These are phyloP conservation scores for Pteromalus puparum DNA, from an alignment of 1,140 invertebrate species.

Conservation along the genomic window DNA sequence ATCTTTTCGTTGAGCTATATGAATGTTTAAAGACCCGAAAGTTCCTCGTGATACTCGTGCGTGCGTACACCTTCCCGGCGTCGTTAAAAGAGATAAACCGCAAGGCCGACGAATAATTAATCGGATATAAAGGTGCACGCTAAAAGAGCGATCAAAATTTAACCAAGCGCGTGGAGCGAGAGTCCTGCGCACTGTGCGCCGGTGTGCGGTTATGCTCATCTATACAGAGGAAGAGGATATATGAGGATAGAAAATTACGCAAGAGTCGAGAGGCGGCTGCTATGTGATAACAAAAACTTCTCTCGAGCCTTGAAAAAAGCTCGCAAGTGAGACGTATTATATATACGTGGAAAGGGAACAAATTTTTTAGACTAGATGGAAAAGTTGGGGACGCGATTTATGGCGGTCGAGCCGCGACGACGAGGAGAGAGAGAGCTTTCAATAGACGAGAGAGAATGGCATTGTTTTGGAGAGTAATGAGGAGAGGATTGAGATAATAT, in stretches of 20 bases:
- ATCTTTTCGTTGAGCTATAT: no score
- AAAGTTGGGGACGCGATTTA: slow-evolving; percentile 37
- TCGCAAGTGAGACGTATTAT: neutral
- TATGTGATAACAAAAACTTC: slow-evolving; percentile 11
- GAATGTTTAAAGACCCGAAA: neutral
- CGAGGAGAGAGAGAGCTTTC: neutral
- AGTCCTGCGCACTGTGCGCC: neutral
- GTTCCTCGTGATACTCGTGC: neutral
- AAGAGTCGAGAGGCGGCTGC: neutral
- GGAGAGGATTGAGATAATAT: neutral
- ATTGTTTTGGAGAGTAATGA: slow-evolving; percentile 36
- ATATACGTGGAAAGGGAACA: neutral
- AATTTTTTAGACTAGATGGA: neutral
- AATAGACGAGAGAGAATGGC: slow-evolving; percentile 31
- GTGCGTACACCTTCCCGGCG: neutral
- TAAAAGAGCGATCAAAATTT: slow-evolving; percentile 47
- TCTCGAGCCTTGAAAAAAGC: slow-evolving; percentile 8
- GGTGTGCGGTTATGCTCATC: neutral
- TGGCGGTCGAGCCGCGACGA: neutral
- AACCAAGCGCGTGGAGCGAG: slow-evolving; percentile 33
- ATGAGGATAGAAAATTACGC: slow-evolving; percentile 28
- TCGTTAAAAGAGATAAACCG: slow-evolving; percentile 3
- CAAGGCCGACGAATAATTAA: slow-evolving; percentile 39
- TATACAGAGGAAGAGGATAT: neutral
- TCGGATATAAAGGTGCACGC: slow-evolving; percentile 30